A percentile compares a stretch with the other conserved stretches of the same genome.
phyloP scores from a whole-genome alignment of 1,140 invertebrate genomes.

The Wasmannia auropunctata region DNA sequence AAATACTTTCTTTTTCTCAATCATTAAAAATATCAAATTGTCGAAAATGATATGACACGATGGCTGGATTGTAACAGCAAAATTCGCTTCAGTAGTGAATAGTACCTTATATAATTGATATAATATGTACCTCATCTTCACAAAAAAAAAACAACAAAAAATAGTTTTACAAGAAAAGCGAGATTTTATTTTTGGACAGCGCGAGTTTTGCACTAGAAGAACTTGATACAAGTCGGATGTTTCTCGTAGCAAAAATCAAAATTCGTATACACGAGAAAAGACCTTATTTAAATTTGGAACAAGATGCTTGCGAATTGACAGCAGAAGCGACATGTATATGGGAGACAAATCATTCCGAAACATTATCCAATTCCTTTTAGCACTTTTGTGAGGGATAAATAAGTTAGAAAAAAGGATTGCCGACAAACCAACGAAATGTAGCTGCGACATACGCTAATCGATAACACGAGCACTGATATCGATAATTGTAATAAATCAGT shows the following conservation, averaged over 20 bases:
- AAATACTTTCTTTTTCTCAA: background rate
- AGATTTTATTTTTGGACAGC: background rate
- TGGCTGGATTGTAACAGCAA: background rate
- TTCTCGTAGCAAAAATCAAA: background rate
- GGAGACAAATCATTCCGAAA: conserved; percentile 47
- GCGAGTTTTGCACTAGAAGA: background rate
- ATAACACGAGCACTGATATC: background rate
- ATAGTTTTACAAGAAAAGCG: background rate
- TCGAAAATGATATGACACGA: background rate
- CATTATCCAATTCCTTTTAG: conserved; percentile 66
- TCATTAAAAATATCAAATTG: background rate
- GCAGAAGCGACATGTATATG: conserved; percentile 35
- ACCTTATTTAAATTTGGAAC: background rate
- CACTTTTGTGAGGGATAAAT: conserved; percentile 57
- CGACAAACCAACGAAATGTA: background rate
- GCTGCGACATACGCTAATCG: background rate
- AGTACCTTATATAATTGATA: background rate
- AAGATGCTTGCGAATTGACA: background rate
- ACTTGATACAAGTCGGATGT: background rate
- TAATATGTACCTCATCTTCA: background rate
- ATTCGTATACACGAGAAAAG: background rate
- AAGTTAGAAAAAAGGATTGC: conserved; percentile 26
- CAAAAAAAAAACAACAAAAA: background rate
- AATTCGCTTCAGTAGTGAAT: background rate
- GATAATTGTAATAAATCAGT: conserved; percentile 6